Conservation (phyloP, 2,113 vertebrate species). For the Hippocampus mohnikei region DNA sequence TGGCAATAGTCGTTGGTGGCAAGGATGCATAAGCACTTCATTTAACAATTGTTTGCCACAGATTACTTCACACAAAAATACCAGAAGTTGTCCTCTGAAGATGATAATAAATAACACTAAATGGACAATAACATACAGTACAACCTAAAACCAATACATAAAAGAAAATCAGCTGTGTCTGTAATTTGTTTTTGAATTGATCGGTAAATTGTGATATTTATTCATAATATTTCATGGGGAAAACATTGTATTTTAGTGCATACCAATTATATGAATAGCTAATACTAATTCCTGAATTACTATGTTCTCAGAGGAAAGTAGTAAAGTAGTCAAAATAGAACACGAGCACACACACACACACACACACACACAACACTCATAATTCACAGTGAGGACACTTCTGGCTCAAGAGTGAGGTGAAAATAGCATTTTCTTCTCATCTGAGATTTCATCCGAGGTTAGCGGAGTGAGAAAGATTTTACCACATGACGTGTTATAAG, state of each 20-base stretch:
- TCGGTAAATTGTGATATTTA: not conserved
- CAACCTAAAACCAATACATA: not conserved
- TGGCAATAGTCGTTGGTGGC: not conserved
- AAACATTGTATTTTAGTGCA: not conserved
- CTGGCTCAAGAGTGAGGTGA: conserved; percentile 68
- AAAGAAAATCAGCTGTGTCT: not conserved
- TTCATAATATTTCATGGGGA: not conserved
- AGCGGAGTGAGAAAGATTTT: conserved; percentile 71
- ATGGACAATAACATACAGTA: not conserved
- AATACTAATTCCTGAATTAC: conserved; percentile 16
- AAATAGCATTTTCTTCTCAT: conserved; percentile 76
- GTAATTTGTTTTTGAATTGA: not conserved
- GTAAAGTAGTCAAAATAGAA: conserved; percentile 13
- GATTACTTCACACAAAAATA: not conserved
- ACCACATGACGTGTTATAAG: conserved; percentile 47
- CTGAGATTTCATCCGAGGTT: conserved; percentile 74
- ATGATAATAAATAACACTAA: not conserved
- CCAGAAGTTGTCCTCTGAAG: not conserved
- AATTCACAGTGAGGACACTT: conserved; percentile 47
- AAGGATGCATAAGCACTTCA: not conserved
- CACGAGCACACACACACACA: conserved; percentile 10
- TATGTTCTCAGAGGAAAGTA: conserved; percentile 12
- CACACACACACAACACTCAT: conserved; percentile 15
- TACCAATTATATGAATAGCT: not conserved
- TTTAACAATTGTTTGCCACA: not conserved